A percentile compares a stretch with the other conserved stretches of the same genome.
Evolutionary conservation across 1,140 invertebrate genomes (phyloP).

Genomic region (Drosophila ironensis): DNA sequence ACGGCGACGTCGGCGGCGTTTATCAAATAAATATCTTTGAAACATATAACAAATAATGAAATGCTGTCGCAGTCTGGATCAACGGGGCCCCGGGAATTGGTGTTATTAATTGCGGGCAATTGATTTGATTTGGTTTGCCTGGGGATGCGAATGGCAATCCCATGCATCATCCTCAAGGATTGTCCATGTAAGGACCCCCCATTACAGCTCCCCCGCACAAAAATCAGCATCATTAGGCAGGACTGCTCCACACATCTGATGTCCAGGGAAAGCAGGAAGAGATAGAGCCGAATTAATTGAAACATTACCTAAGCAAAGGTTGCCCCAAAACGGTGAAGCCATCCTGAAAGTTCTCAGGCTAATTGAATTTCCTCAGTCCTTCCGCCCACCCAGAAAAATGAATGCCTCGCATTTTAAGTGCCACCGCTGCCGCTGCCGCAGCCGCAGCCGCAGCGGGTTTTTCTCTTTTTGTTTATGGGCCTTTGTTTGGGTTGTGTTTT

Average conservation of each 20-base stretch:
- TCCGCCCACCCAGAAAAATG: slow-evolving; percentile 49
- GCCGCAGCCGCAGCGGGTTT: no score
- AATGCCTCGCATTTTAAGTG: slow-evolving; percentile 78
- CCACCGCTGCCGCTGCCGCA: slow-evolving; percentile 24
- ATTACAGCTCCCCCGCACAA: slow-evolving; percentile 20
- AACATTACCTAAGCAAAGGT: slow-evolving; percentile 79
- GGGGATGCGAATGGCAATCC: slow-evolving; percentile 6
- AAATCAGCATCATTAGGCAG: slow-evolving; percentile 57
- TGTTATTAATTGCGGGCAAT: slow-evolving; percentile 74
- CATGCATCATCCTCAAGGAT: slow-evolving; percentile 38
- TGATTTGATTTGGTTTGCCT: slow-evolving; percentile 65
- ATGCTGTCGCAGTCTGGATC: slow-evolving; percentile 57
- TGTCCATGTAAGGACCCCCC: slow-evolving; percentile 24
- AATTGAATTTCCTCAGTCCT: slow-evolving; percentile 70
- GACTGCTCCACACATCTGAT: slow-evolving; percentile 20
- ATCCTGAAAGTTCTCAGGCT: slow-evolving; percentile 51
- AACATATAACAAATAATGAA: slow-evolving; percentile 79
- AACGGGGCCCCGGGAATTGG: slow-evolving; percentile 51
- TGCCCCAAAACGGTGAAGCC: slow-evolving; percentile 31
- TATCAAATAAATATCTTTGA: slow-evolving; percentile 79
- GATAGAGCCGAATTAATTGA: slow-evolving; percentile 69
- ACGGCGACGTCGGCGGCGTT: slow-evolving; percentile 65
- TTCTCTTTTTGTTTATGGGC: slow-evolving; percentile 6
- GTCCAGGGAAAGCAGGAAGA: slow-evolving; percentile 7
- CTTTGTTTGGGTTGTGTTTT: slow-evolving; percentile 66